Evolutionary conservation across 23 tunicate species (phyloP), one percentile per base, ranked within the genome.

Genomic region (Trididemnum clinides): DNA sequence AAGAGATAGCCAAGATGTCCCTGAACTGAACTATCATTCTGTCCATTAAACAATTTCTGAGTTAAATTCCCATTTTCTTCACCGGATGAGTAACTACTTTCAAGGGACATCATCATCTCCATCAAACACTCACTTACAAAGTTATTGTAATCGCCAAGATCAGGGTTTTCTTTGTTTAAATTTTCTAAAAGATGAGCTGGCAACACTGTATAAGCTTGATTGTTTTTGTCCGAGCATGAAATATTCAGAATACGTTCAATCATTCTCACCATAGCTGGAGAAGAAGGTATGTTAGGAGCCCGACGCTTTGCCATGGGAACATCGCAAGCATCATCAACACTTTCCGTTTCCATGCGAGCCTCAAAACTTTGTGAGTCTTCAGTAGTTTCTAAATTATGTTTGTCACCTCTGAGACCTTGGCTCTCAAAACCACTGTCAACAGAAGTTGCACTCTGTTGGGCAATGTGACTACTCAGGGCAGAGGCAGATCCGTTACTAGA

Each of bases 81-180:
- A 78, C 18, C 21, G 25, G 39, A 50, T 3, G 21, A 29, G 31
- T n/a, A 2, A 38, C 20, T 78, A 29, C 51, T 78, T 30, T 78
- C 83, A 50, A 78, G 37, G 2, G 65, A 5, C 65, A 51, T 51
- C 83, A 78, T 78, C 50, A 78, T 35, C 25, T 78, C 83, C 83
- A 78, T 78, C 5, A 78, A 50, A 51, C 83, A 78, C 23, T 78
- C 65, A 51, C 83, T 35, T 2, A 78, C 30, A 22, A 78, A 54
- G 30, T 78, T 54, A 18, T 54, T 51, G 36, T 51, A 78, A 34
- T 78, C 83, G 38, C 80, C 29, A 37, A 37, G 80, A 39, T 73
- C 80, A 36, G 80, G 57, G 38, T 37, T 73, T 38, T 73, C 57
- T 19, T 39, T 27, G 31, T 73, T 73, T 21, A 73, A 73, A 38